Base-by-base conservation (phyloP, 2,797 vertebrate species). In the Sus cebifrons region DNA sequence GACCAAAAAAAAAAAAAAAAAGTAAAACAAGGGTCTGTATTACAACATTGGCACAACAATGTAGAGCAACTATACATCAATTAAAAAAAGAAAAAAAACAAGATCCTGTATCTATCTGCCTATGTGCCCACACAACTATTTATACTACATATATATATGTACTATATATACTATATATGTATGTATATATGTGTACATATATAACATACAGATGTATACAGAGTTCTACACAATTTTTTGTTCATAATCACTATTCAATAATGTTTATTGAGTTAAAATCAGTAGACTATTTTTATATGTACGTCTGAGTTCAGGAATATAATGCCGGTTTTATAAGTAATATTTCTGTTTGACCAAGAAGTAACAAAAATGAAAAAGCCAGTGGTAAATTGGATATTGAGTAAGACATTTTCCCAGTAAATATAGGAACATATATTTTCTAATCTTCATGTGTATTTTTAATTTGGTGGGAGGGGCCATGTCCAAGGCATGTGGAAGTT, bases 321-420 rank as follows among this genome's bases (percentile, higher is more conserved):
- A n/a, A 71, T 90, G 12, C 44, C 77, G 20, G 18, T 36, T 96
- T 85, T 96, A 71, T 74, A 78, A 91, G 18, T 79, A 91, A 64
- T 9, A 77, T 36, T 36, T 93, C 14, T 84, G 13, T 44, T 82
- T 89, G 52, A 40, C 36, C 54, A 94, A 89, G 62, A 97, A 87
- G 65, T 32, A 81, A 92, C 32, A 92, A 88, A 92, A 65, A 65
- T 54, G 60, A 54, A 71, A 91, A 83, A 49, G 12, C 13, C 40
- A 89, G 10, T 36, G 14, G 54, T 58, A 96, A 90, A 68, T 44
- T 96, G n/a, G 14, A 74, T 20, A 68, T 54, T 92, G 14, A 29
- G 11, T 75, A 83, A 29, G 36, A 65, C 23, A 91, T 67, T 96
- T 95, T 77, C 67, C 27, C 64, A 94, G 54, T 82, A 65, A 89